Percentiles rank a stretch among this genome's conserved stretches.
Conservation (phyloP, 1,140 invertebrate genomes). For the Drosophila punjabiensis region DNA sequence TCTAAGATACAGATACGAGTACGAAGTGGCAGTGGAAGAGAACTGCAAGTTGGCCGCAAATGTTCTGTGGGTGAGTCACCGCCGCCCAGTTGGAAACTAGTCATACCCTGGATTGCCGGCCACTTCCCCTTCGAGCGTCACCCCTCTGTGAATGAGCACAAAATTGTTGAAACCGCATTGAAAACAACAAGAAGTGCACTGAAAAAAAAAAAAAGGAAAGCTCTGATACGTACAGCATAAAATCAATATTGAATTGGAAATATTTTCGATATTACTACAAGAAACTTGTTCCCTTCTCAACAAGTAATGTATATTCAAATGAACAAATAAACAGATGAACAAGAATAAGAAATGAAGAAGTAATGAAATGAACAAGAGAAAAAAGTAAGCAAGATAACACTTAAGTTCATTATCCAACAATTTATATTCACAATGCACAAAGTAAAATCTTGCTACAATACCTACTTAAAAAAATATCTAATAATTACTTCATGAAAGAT, state of each 20-base stretch:
- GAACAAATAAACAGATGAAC: too few species aligned
- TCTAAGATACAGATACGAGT: conserved; percentile 19
- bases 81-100: conserved; percentile 38
- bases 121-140: background rate
- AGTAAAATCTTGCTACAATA: too few species aligned
- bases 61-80: conserved; percentile 42
- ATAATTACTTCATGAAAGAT: too few species aligned
- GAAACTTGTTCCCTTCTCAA: too few species aligned
- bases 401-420: background rate
- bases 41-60: conserved; percentile 27
- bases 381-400: background rate
- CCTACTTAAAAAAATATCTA: too few species aligned
- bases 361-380: background rate
- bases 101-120: conserved; percentile 30
- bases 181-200: conserved; percentile 20
- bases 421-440: background rate
- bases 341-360: too few species aligned
- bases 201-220: too few species aligned
- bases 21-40: conserved; percentile 14
- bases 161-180: conserved; percentile 59
- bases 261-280: too few species aligned
- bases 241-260: too few species aligned
- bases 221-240: too few species aligned
- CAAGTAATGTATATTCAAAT: too few species aligned
- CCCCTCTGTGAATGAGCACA: conserved; percentile 57